These are phyloP conservation scores for Sitta europaea DNA, from an alignment of 2,113 vertebrate genomes.

Conservation along the genomic window DNA sequence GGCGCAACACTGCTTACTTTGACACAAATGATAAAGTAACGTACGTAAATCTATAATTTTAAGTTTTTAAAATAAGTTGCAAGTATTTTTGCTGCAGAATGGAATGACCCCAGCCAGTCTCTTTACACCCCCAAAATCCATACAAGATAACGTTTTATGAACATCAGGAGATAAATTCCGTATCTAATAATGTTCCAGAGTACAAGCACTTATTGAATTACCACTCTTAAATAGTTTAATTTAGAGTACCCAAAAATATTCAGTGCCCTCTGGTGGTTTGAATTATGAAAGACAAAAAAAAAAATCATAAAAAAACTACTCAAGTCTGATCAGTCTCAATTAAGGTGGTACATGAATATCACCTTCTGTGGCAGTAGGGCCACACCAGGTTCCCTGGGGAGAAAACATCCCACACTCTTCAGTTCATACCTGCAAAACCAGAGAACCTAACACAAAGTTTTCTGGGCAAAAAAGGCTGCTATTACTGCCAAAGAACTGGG, in stretches of 20 bases:
- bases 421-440: neutral
- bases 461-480: neutral
- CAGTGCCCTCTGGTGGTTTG: conserved; percentile 45
- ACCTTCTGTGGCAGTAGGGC: neutral
- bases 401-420: neutral
- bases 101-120: neutral
- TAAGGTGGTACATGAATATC: neutral
- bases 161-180: neutral
- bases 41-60: neutral
- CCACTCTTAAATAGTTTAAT: neutral
- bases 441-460: neutral
- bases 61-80: neutral
- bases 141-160: neutral
- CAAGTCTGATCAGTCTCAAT: neutral
- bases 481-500: neutral
- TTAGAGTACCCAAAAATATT: neutral
- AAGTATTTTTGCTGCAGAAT: neutral
- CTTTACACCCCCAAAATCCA: neutral
- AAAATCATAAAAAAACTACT: neutral
- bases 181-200: neutral
- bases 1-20: neutral
- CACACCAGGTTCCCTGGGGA: neutral
- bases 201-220: neutral
- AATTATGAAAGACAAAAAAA: neutral
- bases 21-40: neutral